Conservation (phyloP, 2,113 vertebrate species). For the Poicephalus gulielmi region DNA sequence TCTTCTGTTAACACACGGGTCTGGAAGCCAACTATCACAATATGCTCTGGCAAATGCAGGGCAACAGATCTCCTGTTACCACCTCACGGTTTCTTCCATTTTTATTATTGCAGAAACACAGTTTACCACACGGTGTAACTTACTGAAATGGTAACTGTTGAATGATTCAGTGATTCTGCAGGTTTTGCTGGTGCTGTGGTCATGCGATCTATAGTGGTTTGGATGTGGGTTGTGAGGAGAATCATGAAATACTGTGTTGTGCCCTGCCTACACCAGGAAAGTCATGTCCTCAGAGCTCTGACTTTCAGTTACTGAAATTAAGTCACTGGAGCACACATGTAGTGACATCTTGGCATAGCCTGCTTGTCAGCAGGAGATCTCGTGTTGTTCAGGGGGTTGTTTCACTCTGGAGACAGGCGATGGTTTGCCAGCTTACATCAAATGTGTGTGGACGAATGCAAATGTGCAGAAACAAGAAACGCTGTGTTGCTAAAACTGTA, state of each 20-base stretch:
- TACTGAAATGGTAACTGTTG: background rate
- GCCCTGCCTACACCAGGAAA: background rate
- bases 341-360: background rate
- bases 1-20: accelerated
- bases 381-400: background rate
- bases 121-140: accelerated
- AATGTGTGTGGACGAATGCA: background rate
- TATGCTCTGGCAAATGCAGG: background rate
- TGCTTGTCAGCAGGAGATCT: background rate
- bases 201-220: accelerated
- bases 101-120: background rate
- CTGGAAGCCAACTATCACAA: background rate
- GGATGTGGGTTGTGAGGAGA: background rate
- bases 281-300: background rate
- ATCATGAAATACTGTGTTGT: background rate
- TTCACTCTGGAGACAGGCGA: background rate
- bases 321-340: background rate
- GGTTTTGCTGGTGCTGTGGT: background rate
- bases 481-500: slow-evolving; percentile 32
- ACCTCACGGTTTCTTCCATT: accelerated
- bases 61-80: background rate
- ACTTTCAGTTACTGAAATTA: background rate
- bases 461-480: background rate
- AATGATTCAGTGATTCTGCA: background rate
- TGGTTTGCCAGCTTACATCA: slow-evolving; percentile 8